Base-by-base conservation (phyloP, 2,797 vertebrate genomes). In the Chiloscyllium punctatum region DNA sequence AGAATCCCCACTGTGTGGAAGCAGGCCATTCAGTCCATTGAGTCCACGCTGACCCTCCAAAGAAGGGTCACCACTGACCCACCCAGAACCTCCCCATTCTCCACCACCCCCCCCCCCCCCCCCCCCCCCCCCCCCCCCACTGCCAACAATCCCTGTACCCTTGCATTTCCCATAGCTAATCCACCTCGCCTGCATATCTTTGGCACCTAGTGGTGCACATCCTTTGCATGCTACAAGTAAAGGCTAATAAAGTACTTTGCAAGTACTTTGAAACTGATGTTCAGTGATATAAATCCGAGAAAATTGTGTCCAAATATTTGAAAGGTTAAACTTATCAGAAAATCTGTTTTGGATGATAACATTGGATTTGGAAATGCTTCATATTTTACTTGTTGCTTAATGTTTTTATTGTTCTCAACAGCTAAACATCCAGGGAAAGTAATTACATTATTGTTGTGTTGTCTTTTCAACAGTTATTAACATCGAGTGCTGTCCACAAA, bases 401-500 rank as follows among this genome's bases (percentile, higher is more conserved):
- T 33, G 18, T 91, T 57, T 15, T 66, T n/a, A 91, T 91, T 66
- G 57, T 57, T n/a, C 33, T 91, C 33, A 62, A 62, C 53, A 91
- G 33, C 30, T 62, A 91, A 91, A 62, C 33, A 3, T 62, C 13
- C 53, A 57, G 51, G 7, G n/a, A 27, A 74, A 53, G 30, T n/a
- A 53, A 69, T 25, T 94, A 94, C 21, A 53, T 3, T 71, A 77
- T 77, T 77, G 11, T 77, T 18, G 30, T 68, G 95, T 95, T 95
- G n/a, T 96, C 71, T 96, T 96, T 90, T 96, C 92, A 96, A 48
- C 96, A 99, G 99, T 96, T 99, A 96, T 97, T 99, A 97, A 99
- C 99, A 72, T 99, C 99, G 95, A 99, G 98, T 96, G 99, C 99
- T 33, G 99, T 99, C 96, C 99, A 99, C 97, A 99, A 99, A 96